A percentile compares a stretch with the other conserved stretches of the same genome.
These are phyloP conservation scores for Gobionotothen gibberifrons DNA, from an alignment of 2,797 vertebrate genomes.

Conservation along the genomic window DNA sequence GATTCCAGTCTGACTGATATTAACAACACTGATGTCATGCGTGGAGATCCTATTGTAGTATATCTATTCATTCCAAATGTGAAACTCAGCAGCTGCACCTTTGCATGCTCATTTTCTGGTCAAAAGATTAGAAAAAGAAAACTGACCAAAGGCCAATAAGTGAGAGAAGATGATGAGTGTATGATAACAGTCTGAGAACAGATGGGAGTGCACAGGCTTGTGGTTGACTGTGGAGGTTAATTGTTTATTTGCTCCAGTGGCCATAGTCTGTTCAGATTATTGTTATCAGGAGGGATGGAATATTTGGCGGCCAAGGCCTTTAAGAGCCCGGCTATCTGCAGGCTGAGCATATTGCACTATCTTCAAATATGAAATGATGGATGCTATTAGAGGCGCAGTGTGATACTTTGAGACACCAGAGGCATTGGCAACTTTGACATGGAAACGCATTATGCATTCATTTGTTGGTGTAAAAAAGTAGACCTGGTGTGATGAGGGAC, in stretches of 20 bases:
- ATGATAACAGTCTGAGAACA: constrained; percentile 67
- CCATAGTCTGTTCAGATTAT: constrained; percentile 75
- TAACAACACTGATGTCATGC: not conserved
- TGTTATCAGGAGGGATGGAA: constrained; percentile 74
- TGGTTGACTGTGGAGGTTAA: constrained; percentile 77
- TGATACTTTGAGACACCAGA: constrained; percentile 65
- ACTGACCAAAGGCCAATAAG: constrained; percentile 42
- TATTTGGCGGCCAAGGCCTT: constrained; percentile 57
- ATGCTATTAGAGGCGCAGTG: constrained; percentile 64
- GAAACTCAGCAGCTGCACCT: constrained; percentile 9
- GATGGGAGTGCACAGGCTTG: constrained; percentile 61
- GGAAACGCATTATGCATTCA: constrained; percentile 56
- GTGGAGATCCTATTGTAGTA: not conserved
- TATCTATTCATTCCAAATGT: constrained; percentile 12
- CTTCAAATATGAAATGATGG: constrained; percentile 62
- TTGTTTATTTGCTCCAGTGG: constrained; percentile 80
- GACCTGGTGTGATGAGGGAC: constrained; percentile 62
- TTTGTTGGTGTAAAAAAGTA: constrained; percentile 49
- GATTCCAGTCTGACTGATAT: not conserved
- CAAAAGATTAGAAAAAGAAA: constrained; percentile 23
- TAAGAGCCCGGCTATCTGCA: constrained; percentile 59
- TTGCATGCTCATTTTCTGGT: constrained; percentile 16
- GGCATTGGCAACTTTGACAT: constrained; percentile 62
- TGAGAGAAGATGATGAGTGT: constrained; percentile 49
- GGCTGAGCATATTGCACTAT: constrained; percentile 56